A percentile compares a stretch with the other conserved stretches of the same genome.
These are phyloP conservation scores for Hermaeophaga mercurialis DNA, from an alignment of 2,888 invertebrate genomes.

Conservation along the genomic window DNA sequence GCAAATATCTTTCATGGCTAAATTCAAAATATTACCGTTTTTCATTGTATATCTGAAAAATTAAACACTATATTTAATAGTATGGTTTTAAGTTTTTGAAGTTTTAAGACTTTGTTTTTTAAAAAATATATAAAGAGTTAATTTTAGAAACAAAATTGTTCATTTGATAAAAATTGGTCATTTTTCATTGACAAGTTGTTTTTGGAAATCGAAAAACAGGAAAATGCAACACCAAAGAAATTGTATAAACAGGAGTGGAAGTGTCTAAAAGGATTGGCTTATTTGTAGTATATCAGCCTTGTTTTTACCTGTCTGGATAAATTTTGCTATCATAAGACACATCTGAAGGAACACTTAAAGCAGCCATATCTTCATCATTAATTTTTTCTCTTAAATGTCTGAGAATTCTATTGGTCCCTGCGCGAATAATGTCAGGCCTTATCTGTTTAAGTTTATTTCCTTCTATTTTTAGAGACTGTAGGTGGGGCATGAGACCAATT, in stretches of 20 bases:
- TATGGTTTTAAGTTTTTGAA: no score
- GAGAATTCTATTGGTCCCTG: slow-evolving; percentile 82
- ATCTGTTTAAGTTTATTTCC: slow-evolving; percentile 86
- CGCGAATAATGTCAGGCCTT: slow-evolving; percentile 80
- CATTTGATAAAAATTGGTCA: no score
- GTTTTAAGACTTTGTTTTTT: no score
- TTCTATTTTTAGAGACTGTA: slow-evolving; percentile 82
- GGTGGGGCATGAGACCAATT: slow-evolving; percentile 73
- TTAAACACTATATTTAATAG: no score
- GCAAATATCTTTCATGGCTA: slow-evolving; percentile 67
- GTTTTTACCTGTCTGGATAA: slow-evolving; percentile 47
- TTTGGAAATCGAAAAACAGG: no score
- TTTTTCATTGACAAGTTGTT: no score
- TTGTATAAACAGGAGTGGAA: no score
- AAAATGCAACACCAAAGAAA: no score
- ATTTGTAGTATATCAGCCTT: no score
- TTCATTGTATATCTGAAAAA: slow-evolving; percentile 62
- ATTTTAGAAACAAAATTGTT: no score
- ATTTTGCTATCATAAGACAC: slow-evolving; percentile 36
- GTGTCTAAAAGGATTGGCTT: no score
- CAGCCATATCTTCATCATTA: slow-evolving; percentile 44
- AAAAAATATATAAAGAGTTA: no score
- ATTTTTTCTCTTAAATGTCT: slow-evolving; percentile 73
- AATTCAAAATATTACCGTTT: slow-evolving; percentile 63
- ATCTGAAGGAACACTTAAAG: slow-evolving; percentile 24